A percentile compares a stretch with the other conserved stretches of the same genome.
phyloP scores from a whole-genome alignment of 2,797 vertebrate species.

The Oreortyx pictus region DNA sequence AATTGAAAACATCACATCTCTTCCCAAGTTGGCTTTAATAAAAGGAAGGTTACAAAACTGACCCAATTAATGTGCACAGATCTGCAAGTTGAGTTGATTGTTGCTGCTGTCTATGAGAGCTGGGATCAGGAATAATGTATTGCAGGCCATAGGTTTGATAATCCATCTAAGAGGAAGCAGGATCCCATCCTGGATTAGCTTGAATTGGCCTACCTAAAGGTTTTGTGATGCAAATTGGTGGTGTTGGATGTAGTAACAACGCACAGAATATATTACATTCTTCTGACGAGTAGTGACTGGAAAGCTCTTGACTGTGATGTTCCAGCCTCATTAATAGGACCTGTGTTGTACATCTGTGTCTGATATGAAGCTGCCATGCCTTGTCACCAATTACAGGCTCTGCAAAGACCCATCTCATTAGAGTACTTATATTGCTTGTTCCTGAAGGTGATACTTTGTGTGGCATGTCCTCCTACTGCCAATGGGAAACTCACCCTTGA shows the following conservation, averaged over 20 bases:
- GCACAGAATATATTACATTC: conserved; percentile 66
- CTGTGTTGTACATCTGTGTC: conserved; percentile 77
- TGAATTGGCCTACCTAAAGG: conserved; percentile 67
- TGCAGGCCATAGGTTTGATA: conserved; percentile 59
- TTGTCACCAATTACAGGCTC: conserved; percentile 82
- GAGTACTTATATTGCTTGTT: conserved; percentile 74
- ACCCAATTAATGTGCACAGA: conserved; percentile 72
- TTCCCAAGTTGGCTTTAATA: conserved; percentile 69
- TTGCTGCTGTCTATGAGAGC: conserved; percentile 40
- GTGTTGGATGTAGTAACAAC: conserved; percentile 68
- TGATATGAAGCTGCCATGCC: conserved; percentile 79
- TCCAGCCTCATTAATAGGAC: conserved; percentile 79
- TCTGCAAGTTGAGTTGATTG: conserved; percentile 72
- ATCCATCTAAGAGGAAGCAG: conserved; percentile 50
- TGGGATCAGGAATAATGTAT: conserved; percentile 74
- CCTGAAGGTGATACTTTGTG: conserved; percentile 75
- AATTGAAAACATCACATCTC: conserved; percentile 73
- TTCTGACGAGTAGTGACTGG: conserved; percentile 66
- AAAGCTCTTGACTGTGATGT: conserved; percentile 69
- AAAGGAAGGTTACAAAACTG: conserved; percentile 71
- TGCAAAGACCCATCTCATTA: conserved; percentile 82
- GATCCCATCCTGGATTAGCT: conserved; percentile 64
- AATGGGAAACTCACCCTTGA: conserved; percentile 75
- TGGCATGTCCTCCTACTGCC: conserved; percentile 69
- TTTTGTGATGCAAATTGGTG: conserved; percentile 77